A percentile compares a stretch with the other conserved stretches of the same genome.
These are phyloP conservation scores for Falco naumanni DNA, from an alignment of 2,797 vertebrate species.

Conservation along the genomic window DNA sequence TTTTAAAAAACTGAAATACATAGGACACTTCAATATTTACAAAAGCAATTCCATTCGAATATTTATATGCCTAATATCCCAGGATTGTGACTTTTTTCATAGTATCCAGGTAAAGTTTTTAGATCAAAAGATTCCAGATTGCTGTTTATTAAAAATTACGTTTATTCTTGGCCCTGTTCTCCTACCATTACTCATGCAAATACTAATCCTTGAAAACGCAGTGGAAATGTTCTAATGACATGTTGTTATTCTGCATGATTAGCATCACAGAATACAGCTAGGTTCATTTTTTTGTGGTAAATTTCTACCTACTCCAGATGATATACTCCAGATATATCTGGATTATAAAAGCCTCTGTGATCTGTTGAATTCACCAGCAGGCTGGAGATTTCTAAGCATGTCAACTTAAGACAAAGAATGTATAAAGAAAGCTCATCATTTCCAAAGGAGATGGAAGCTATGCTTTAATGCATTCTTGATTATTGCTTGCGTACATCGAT, in stretches of 20 bases:
- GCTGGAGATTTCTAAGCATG: background rate
- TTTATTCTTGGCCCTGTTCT: background rate
- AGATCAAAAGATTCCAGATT: background rate
- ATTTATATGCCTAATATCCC: background rate
- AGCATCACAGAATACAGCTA: background rate
- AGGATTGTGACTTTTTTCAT: background rate
- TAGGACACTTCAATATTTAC: background rate
- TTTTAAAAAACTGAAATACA: background rate
- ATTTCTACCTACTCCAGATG: background rate
- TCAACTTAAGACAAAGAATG: background rate
- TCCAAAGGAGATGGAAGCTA: background rate
- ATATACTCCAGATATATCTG: background rate
- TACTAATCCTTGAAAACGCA: background rate
- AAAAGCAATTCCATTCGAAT: background rate
- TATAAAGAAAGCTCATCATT: background rate
- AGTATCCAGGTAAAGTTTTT: background rate
- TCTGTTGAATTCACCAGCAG: background rate
- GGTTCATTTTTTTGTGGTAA: background rate
- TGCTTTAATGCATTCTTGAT: background rate
- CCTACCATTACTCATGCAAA: background rate
- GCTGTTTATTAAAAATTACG: background rate
- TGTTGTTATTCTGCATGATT: background rate
- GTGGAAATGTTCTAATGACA: background rate
- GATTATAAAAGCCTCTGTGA: background rate
- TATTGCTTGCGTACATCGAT: background rate